Evolutionary conservation across 2,797 vertebrate species (phyloP), one percentile per base, ranked within the genome.

Genomic region (Lycodopsis pacificus): DNA sequence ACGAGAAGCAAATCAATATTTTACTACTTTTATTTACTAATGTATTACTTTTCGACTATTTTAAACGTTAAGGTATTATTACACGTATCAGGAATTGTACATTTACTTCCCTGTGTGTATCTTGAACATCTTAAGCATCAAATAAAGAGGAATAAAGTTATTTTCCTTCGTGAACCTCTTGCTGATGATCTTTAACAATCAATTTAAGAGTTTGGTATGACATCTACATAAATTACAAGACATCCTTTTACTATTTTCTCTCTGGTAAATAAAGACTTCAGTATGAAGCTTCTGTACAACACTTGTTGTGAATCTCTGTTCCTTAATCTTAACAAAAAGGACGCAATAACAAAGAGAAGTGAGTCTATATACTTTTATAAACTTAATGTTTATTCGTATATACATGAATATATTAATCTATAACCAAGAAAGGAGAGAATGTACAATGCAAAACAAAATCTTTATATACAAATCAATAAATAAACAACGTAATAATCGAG

Each of bases 401-500:
- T 93, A 95, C 93, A 94, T 93, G 88, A 93, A 93, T 95, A 94
- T 95, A 95, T 94, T 95, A 94, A 94, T 95, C 91, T 95, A 93
- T 94, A 94, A 94, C 92, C 92, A 92, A 93, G 87, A 93, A 87
- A 92, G 86, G 81, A 95, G 88, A 92, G 90, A 94, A 94, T 95
- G 86, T 95, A 95, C 94, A 95, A 92, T 88, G 92, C 87, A 93
- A 94, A 93, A 92, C 68, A 89, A 91, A 89, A 87, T 85, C 83
- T 91, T 15, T 94, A 93, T 94, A 86, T 95, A 94, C 92, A 95
- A 93, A 94, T 94, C 88, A 94, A 95, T 95, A 95, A 95, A 95
- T 95, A 94, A 93, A 83, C 80, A 89, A 82, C 84, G 63, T 88
- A 77, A 77, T 70, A 85, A 84, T 77, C 44, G 32, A 86, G 76